phyloP scores from a whole-genome alignment of 2,888 invertebrate genomes.

The Abrostola tripartita region DNA sequence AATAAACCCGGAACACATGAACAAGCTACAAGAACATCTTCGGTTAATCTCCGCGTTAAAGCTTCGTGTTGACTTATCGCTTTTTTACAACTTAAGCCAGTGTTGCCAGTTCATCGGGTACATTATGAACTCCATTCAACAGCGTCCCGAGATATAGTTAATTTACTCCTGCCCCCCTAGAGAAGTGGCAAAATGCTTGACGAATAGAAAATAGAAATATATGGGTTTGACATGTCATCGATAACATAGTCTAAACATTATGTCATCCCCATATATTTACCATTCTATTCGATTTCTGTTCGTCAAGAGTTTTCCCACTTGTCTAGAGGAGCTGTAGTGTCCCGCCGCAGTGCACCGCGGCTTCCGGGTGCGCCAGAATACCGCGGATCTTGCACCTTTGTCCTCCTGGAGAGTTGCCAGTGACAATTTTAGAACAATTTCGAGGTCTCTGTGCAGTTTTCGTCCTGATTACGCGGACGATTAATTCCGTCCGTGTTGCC shows the following conservation, averaged over 20 bases:
- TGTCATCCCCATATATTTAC: too few species aligned
- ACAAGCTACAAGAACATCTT: conserved; percentile 27
- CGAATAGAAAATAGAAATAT: too few species aligned
- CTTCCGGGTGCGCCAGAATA: conserved; percentile 55
- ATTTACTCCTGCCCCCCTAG: conserved; percentile 16
- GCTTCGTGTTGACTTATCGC: conserved; percentile 30
- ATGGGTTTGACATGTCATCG: too few species aligned
- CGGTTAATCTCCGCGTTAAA: conserved; percentile 37
- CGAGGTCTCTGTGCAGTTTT: conserved; percentile 65
- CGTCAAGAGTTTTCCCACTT: too few species aligned
- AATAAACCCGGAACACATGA: conserved; percentile 30
- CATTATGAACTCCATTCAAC: conserved; percentile 26
- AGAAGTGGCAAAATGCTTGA: too few species aligned
- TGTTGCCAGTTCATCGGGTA: conserved; percentile 21
- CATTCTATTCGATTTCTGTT: too few species aligned
- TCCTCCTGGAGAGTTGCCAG: conserved; percentile 71
- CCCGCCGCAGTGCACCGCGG: conserved; percentile 21
- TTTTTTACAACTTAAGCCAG: conserved; percentile 34
- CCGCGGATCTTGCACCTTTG: conserved; percentile 64
- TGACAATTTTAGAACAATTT: conserved; percentile 67
- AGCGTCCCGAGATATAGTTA: conserved; percentile 30
- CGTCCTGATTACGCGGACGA: conserved; percentile 46
- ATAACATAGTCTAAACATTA: too few species aligned
- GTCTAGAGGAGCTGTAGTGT: too few species aligned
- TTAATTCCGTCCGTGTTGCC: conserved; percentile 40